Evolutionary conservation across 2,888 invertebrate genomes (phyloP).

Genomic region (Parthenolecanium corni): DNA sequence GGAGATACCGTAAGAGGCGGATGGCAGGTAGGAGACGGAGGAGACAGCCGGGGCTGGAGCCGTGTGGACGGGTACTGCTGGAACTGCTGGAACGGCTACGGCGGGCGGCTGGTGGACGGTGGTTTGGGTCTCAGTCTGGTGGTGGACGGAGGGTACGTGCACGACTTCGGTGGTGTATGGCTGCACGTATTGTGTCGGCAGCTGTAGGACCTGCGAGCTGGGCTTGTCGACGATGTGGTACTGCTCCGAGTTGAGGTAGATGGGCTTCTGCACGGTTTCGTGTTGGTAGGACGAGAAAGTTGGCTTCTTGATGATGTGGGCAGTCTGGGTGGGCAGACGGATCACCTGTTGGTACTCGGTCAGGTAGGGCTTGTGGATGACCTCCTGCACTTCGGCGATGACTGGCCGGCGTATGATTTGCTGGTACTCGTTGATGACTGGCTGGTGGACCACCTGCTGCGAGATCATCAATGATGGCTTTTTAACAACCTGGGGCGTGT

Average conservation of each 20-base stretch:
- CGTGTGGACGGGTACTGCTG: too few species aligned
- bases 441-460: slow-evolving; percentile 28
- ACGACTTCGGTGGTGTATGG: neutral
- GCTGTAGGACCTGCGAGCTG: slow-evolving; percentile 10
- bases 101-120: neutral
- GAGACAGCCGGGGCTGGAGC: too few species aligned
- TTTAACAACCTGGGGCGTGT: neutral
- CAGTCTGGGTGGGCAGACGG: slow-evolving; percentile 22
- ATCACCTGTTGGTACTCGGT: slow-evolving; percentile 27
- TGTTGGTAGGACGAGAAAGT: slow-evolving; percentile 20
- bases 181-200: slow-evolving; percentile 20
- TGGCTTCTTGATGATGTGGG: slow-evolving; percentile 23
- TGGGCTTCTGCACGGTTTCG: slow-evolving; percentile 19
- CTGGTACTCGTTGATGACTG: slow-evolving; percentile 24
- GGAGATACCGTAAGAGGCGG: too few species aligned
- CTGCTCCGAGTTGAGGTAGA: slow-evolving; percentile 5
- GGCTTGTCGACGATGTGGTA: slow-evolving; percentile 15
- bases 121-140: slow-evolving; percentile 3
- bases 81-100: too few species aligned
- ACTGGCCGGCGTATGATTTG: slow-evolving; percentile 28
- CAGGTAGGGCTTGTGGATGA: slow-evolving; percentile 24
- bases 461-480: slow-evolving; percentile 1
- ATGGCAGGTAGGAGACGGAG: too few species aligned
- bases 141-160: neutral
- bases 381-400: slow-evolving; percentile 26